Conservation (phyloP, 2,888 invertebrate genomes). For the Drosophila kanekoi region DNA sequence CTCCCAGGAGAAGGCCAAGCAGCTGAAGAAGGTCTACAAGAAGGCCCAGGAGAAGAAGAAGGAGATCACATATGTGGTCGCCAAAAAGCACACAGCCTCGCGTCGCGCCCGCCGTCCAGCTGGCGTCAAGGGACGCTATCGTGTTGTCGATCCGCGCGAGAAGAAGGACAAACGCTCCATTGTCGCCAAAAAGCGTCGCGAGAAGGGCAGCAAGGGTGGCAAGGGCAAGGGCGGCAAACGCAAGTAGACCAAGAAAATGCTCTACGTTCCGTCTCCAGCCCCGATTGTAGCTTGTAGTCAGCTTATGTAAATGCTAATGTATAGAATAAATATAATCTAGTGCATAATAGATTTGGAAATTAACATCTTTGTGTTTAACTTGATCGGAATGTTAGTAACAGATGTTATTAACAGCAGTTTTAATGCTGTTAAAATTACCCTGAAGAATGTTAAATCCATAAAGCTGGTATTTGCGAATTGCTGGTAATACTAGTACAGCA, state of each 20-base stretch:
- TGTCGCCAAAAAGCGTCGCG: conserved; percentile 76
- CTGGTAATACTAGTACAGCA: too few species aligned
- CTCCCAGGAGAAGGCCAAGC: conserved; percentile 96
- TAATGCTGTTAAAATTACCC: too few species aligned
- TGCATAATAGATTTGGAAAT: conserved; percentile 13
- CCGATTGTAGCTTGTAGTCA: conserved; percentile 17
- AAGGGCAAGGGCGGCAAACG: conserved; percentile 52
- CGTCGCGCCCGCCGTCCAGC: conserved; percentile 92
- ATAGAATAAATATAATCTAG: conserved; percentile 41
- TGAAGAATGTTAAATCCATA: too few species aligned
- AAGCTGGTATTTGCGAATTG: too few species aligned
- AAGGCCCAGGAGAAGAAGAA: conserved; percentile 95
- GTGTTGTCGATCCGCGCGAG: conserved; percentile 97
- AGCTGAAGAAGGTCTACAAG: conserved; percentile 96
- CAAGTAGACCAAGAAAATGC: conserved; percentile 4
- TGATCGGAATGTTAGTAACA: neutral
- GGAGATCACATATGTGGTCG: conserved; percentile 96
- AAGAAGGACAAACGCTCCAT: conserved; percentile 94
- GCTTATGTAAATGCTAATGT: conserved; percentile 53
- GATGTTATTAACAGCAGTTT: neutral
- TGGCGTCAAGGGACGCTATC: conserved; percentile 96
- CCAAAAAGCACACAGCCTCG: conserved; percentile 93
- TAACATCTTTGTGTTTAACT: neutral
- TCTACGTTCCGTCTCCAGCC: neutral
- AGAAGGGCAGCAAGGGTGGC: conserved; percentile 63